Percentiles rank a stretch among this genome's conserved stretches.
These are phyloP conservation scores for Phyllotreta cruciferae DNA, from an alignment of 2,888 invertebrate genomes.

Conservation along the genomic window DNA sequence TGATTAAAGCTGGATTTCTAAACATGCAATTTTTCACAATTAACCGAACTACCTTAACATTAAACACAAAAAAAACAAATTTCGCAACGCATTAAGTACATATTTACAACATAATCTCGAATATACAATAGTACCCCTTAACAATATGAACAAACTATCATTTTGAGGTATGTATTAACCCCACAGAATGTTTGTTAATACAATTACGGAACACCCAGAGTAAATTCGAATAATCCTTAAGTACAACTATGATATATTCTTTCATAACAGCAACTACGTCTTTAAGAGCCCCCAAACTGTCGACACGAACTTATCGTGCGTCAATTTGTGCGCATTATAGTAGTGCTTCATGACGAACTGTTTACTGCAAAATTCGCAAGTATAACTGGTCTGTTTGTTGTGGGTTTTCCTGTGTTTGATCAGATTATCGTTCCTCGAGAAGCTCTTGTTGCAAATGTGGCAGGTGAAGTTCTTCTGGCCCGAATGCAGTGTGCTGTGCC, in stretches of 20 bases:
- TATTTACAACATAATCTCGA: too few species aligned
- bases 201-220: neutral
- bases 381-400: constrained; percentile 65
- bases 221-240: neutral
- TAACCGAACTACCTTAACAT: too few species aligned
- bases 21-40: too few species aligned
- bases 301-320: constrained; percentile 56
- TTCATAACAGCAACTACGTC: constrained; percentile 33
- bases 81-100: too few species aligned
- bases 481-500: constrained; percentile 72
- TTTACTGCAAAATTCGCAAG: constrained; percentile 71
- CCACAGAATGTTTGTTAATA: too few species aligned
- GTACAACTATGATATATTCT: neutral
- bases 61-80: too few species aligned
- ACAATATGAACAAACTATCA: too few species aligned
- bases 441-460: constrained; percentile 64
- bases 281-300: constrained; percentile 46
- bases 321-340: constrained; percentile 68
- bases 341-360: constrained; percentile 73
- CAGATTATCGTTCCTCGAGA: constrained; percentile 66
- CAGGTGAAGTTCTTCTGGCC: constrained; percentile 73
- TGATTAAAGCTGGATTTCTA: too few species aligned
- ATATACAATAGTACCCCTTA: too few species aligned
- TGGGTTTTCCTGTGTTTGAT: constrained; percentile 68
- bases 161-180: too few species aligned